phyloP scores from a whole-genome alignment of 1,140 invertebrate genomes.

The Drosophila bocki region DNA sequence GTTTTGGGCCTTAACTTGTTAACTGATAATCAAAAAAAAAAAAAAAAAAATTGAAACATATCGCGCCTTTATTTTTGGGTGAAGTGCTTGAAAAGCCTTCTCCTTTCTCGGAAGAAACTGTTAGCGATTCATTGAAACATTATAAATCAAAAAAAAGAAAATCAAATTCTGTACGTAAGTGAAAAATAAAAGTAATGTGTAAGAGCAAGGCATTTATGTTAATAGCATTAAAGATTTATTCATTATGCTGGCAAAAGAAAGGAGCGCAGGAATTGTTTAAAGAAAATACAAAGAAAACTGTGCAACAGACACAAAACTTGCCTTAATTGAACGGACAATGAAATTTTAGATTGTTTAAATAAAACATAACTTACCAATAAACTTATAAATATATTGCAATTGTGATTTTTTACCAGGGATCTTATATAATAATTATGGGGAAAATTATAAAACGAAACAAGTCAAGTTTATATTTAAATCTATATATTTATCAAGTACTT shows the following conservation, averaged over 20 bases:
- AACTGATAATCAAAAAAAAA: slow-evolving; percentile 61
- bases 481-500: not conserved
- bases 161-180: slow-evolving; percentile 67
- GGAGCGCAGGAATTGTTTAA: slow-evolving; percentile 19
- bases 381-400: slow-evolving; percentile 45
- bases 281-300: slow-evolving; percentile 14
- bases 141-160: slow-evolving; percentile 50
- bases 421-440: too few species aligned
- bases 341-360: slow-evolving; percentile 81
- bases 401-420: not conserved
- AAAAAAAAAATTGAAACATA: slow-evolving; percentile 59
- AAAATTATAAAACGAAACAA: too few species aligned
- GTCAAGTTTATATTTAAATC: not conserved
- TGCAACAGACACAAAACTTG: slow-evolving; percentile 68
- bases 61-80: slow-evolving; percentile 60
- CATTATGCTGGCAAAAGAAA: slow-evolving; percentile 60
- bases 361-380: slow-evolving; percentile 70
- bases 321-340: slow-evolving; percentile 80
- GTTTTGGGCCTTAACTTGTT: slow-evolving; percentile 29
- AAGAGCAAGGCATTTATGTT: slow-evolving; percentile 78
- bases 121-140: slow-evolving; percentile 49
- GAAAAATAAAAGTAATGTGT: slow-evolving; percentile 58
- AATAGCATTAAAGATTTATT: slow-evolving; percentile 56
- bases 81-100: slow-evolving; percentile 43
- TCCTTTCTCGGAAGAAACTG: slow-evolving; percentile 28